Conservation (phyloP, 2,888 invertebrate genomes). For the Brachylomia viminalis region DNA sequence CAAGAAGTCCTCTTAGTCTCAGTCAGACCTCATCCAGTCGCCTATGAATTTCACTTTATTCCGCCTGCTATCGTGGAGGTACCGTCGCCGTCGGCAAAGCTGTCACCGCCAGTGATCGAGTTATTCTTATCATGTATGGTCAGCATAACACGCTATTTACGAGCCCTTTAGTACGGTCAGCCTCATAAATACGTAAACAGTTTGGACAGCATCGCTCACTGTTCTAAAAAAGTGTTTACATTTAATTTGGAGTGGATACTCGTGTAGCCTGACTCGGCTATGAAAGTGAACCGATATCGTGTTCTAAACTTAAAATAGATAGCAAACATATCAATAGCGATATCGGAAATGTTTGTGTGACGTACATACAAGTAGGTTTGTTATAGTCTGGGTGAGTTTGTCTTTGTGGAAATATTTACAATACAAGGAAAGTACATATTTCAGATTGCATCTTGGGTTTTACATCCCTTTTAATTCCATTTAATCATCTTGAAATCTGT, state of each 20-base stretch:
- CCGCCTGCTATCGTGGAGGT: not conserved
- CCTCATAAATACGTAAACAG: slow-evolving; percentile 64
- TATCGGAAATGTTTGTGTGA: slow-evolving; percentile 8
- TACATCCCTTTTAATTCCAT: not conserved
- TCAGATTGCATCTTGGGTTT: not conserved
- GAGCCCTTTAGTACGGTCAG: slow-evolving; percentile 62
- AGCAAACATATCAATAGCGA: not conserved
- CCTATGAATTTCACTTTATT: slow-evolving; percentile 52
- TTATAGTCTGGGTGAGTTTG: not conserved
- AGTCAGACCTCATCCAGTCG: slow-evolving; percentile 16
- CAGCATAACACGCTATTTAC: slow-evolving; percentile 61
- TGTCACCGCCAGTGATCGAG: slow-evolving; percentile 46
- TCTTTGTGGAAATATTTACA: slow-evolving; percentile 4
- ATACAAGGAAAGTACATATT: not conserved
- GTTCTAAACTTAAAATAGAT: slow-evolving; percentile 22
- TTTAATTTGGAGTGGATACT: slow-evolving; percentile 34
- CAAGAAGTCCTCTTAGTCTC: slow-evolving; percentile 4
- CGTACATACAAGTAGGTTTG: not conserved
- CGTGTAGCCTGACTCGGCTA: not conserved
- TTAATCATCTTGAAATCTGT: slow-evolving; percentile 15
- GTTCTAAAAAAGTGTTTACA: slow-evolving; percentile 57
- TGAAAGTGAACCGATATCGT: slow-evolving; percentile 12
- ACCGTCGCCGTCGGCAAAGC: slow-evolving; percentile 5
- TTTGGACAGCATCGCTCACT: slow-evolving; percentile 46
- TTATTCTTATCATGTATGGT: slow-evolving; percentile 53